A percentile compares a stretch with the other conserved stretches of the same genome.
Conservation (phyloP, 2,888 invertebrate species). For the Eristalis tenax region DNA sequence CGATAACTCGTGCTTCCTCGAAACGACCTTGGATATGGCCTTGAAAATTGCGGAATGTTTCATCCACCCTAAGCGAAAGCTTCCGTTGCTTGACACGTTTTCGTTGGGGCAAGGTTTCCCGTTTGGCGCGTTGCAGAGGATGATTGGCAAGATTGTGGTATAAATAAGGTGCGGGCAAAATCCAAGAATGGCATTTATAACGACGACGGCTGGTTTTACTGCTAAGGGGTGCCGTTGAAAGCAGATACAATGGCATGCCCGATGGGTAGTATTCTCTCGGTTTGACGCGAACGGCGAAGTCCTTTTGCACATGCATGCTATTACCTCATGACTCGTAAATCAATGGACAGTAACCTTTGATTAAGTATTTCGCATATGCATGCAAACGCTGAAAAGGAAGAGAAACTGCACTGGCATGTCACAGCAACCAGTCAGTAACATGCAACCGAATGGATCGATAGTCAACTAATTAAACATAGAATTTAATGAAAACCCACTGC, state of each 20-base stretch:
- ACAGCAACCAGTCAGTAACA: neutral
- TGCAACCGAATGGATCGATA: neutral
- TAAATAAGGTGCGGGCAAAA: conserved; percentile 13
- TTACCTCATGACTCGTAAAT: neutral
- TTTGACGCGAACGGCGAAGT: neutral
- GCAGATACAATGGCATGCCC: neutral
- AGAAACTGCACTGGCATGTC: neutral
- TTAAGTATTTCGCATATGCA: neutral
- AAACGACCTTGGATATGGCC: conserved; percentile 1
- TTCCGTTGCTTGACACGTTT: neutral
- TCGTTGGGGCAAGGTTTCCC: neutral
- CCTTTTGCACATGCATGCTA: neutral
- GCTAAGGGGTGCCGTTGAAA: conserved; percentile 1
- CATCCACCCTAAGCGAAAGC: neutral
- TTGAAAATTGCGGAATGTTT: conserved; percentile 2
- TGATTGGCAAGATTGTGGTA: conserved; percentile 19
- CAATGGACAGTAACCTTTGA: neutral
- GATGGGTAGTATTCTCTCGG: neutral
- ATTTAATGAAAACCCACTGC: neutral
- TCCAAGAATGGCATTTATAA: conserved; percentile 7
- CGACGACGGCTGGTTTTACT: neutral
- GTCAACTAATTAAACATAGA: neutral
- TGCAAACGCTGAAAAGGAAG: neutral
- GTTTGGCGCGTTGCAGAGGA: neutral
- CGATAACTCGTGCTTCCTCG: neutral